Conservation (phyloP, 2,888 invertebrate species). For the Rotaria sp. region DNA sequence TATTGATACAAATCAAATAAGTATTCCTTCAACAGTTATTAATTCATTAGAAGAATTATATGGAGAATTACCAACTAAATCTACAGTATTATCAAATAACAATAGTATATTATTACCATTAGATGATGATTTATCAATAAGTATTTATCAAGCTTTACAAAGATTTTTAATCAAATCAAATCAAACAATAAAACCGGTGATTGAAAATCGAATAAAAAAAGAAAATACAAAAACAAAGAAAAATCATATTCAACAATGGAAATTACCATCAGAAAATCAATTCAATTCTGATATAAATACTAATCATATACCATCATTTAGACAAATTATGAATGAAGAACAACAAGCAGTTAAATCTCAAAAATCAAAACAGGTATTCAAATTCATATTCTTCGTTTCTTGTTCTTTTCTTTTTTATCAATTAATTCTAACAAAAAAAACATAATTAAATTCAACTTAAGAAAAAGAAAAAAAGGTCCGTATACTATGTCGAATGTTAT, state of each 20-base stretch:
- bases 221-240: not conserved
- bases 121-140: not conserved
- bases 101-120: not conserved
- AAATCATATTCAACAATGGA: not conserved
- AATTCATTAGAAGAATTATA: not conserved
- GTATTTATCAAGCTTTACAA: not conserved
- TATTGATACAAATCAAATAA: not conserved
- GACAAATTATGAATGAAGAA: not conserved
- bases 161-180: not conserved
- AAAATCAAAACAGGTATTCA: constrained; percentile 5
- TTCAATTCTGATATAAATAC: not conserved
- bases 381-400: too few species aligned
- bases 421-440: not conserved
- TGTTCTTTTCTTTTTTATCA: not conserved
- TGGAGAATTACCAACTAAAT: not conserved
- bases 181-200: not conserved
- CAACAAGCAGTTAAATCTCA: not conserved
- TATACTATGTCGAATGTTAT: too few species aligned
- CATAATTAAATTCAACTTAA: too few species aligned
- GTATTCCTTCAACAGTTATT: not conserved
- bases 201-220: not conserved
- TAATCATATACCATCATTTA: not conserved
- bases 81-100: not conserved
- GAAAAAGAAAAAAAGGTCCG: too few species aligned
- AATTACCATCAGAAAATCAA: not conserved